A percentile compares a stretch with the other conserved stretches of the same genome.
These are phyloP conservation scores for Parthenolecanium corni DNA, from an alignment of 2,888 invertebrate species.

Conservation along the genomic window DNA sequence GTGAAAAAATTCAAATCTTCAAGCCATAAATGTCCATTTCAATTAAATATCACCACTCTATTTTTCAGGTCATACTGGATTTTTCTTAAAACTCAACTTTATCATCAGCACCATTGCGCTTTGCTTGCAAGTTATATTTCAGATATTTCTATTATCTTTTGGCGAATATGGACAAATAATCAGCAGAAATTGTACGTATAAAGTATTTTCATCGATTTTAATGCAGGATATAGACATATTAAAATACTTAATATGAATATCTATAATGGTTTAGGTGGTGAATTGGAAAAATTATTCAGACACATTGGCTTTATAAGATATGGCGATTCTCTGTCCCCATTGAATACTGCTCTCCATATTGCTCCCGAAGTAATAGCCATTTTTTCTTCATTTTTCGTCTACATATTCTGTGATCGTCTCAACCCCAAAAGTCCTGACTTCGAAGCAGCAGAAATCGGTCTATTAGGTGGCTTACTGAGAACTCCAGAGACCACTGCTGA, in stretches of 20 bases:
- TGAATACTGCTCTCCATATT: constrained; percentile 58
- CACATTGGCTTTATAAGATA: constrained; percentile 59
- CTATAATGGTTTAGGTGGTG: constrained; percentile 38
- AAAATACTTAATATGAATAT: too few species aligned
- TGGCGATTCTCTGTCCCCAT: constrained; percentile 43
- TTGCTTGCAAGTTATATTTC: constrained; percentile 59
- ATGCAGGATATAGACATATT: too few species aligned
- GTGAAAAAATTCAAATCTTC: too few species aligned
- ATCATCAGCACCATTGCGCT: constrained; percentile 48
- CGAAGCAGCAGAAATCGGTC: constrained; percentile 14
- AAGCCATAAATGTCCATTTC: too few species aligned
- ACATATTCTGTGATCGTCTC: constrained; percentile 29
- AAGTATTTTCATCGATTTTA: too few species aligned
- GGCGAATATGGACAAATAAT: constrained; percentile 48
- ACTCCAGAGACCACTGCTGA: constrained; percentile 10
- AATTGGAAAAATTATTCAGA: constrained; percentile 50
- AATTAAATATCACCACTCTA: too few species aligned
- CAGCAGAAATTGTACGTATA: constrained; percentile 39
- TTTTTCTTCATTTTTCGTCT: constrained; percentile 40
- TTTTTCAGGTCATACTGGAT: constrained; percentile 48
- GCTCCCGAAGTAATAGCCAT: constrained; percentile 62
- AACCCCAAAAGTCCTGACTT: constrained; percentile 23
- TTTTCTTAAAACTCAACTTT: constrained; percentile 52
- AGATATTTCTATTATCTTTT: constrained; percentile 55
- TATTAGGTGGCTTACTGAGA: constrained; percentile 13